Evolutionary conservation across 64 coral and sea anemone species (phyloP), one percentile per base, ranked within the genome.

Genomic region (Cladopsammia gracilis): DNA sequence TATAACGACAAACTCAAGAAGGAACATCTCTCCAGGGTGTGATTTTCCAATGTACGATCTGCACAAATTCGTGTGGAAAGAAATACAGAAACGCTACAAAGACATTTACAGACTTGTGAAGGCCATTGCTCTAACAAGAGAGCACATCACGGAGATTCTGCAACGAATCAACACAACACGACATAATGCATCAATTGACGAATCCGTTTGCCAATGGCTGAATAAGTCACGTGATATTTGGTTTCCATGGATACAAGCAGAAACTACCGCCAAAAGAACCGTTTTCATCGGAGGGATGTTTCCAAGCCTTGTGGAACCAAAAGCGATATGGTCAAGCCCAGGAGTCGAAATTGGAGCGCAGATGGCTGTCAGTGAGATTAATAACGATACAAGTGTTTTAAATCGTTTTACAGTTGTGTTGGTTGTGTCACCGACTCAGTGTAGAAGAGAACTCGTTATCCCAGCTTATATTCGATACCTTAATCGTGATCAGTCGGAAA

Each of bases 251-350:
- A 19, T 96, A 71, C 78, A 85, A 64, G 51, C 76, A 62, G 75
- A 60, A 51, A 76, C 45, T 34, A 42, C 68, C 67, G 46, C 69
- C 23, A 92, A 92, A 70, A 62, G 25, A 48, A 87, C 67, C 16
- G 64, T 96, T 14, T 92, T 45, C 48, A 96, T 96, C 64, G 94
- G 94, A 58, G 94, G 94, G 7, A 96, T 96, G 94, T 88, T 96
- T 82, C 94, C 94, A 18, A 96, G 94, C 48, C 62, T 57, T 6
- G 22, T 67, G n/a, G 94, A 90, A 50, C 76, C 94, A 1, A 70
- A 88, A 57, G 94, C 94, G 2, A 78, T 96, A 72, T 96, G 94
- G 94, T 88, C 75, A n/a, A 96, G 94, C 22, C 94, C 94, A 64
- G 94, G 94, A 54, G 94, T 76, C 50, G 94, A 96, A 48, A 78